Evolutionary conservation across 2,888 invertebrate species (phyloP).

Genomic region (Epirrhoe alternata): DNA sequence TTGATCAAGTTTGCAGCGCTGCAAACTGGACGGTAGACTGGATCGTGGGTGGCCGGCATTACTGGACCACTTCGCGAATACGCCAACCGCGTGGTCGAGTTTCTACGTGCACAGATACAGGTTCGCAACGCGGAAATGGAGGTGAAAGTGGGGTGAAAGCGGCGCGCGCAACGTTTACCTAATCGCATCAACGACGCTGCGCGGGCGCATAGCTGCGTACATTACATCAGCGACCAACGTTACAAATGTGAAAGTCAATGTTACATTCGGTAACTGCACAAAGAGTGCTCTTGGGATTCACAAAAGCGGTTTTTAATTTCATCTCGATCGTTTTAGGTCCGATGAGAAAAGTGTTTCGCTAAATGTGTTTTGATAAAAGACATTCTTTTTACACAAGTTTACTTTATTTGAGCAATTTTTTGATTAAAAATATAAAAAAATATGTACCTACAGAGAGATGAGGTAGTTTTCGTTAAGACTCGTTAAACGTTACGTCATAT

Average conservation of each 20-base stretch:
- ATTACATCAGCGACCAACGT: constrained; percentile 68
- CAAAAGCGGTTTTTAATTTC: background rate
- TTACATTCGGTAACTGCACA: constrained; percentile 64
- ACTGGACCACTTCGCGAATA: constrained; percentile 1
- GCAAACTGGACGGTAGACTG: too few relatives aligned
- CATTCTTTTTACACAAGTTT: too few relatives aligned
- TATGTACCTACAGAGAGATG: too few relatives aligned
- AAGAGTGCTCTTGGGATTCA: background rate
- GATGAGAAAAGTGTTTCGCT: background rate
- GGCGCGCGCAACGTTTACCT: constrained; percentile 80
- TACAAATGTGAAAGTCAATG: constrained; percentile 82
- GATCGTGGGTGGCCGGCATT: too few relatives aligned
- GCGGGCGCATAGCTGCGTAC: constrained; percentile 53
- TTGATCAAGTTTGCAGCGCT: too few relatives aligned
- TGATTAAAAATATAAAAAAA: too few relatives aligned
- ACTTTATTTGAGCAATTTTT: too few relatives aligned
- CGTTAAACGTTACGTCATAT: too few relatives aligned
- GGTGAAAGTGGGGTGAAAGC: constrained; percentile 84
- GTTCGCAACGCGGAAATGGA: constrained; percentile 73
- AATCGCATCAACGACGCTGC: constrained; percentile 60
- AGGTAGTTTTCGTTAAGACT: too few relatives aligned
- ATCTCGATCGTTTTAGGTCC: background rate
- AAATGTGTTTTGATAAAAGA: too few relatives aligned
- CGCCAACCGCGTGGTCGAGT: constrained; percentile 7
- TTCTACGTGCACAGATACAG: constrained; percentile 50